These are phyloP conservation scores for Lagria hirta DNA, from an alignment of 2,888 invertebrate genomes.

Conservation along the genomic window DNA sequence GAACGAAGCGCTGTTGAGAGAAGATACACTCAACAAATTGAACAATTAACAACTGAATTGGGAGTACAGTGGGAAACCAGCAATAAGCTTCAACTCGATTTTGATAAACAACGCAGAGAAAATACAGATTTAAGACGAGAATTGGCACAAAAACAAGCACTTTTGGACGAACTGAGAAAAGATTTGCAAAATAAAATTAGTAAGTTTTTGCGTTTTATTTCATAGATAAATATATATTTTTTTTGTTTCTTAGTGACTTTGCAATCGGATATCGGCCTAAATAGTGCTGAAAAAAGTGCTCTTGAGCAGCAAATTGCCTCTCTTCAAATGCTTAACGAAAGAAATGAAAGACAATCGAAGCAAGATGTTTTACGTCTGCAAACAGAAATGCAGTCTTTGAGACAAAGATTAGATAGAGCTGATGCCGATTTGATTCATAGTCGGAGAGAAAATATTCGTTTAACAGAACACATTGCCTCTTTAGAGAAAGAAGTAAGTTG, in stretches of 20 bases:
- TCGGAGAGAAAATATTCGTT: slow-evolving; percentile 74
- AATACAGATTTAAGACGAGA: slow-evolving; percentile 78
- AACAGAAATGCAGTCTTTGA: slow-evolving; percentile 73
- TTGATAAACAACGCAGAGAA: slow-evolving; percentile 77
- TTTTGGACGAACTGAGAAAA: slow-evolving; percentile 77
- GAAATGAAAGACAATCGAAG: slow-evolving; percentile 73
- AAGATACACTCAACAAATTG: slow-evolving; percentile 71
- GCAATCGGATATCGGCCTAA: slow-evolving; percentile 75
- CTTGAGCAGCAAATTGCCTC: slow-evolving; percentile 78
- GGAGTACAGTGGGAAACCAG: slow-evolving; percentile 80
- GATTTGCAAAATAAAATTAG: slow-evolving; percentile 77
- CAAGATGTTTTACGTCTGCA: slow-evolving; percentile 75
- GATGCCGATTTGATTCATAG: slow-evolving; percentile 81
- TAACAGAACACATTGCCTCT: slow-evolving; percentile 75
- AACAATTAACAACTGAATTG: slow-evolving; percentile 76
- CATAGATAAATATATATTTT: slow-evolving; percentile 8
- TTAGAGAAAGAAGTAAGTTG: slow-evolving; percentile 85
- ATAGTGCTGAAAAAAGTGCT: slow-evolving; percentile 75
- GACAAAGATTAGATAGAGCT: slow-evolving; percentile 75
- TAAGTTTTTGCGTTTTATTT: slow-evolving; percentile 49
- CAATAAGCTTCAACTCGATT: slow-evolving; percentile 72
- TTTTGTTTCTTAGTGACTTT: slow-evolving; percentile 63
- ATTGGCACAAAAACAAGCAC: slow-evolving; percentile 70
- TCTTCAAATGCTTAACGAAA: slow-evolving; percentile 64
- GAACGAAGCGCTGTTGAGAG: slow-evolving; percentile 73